A percentile compares a stretch with the other conserved stretches of the same genome.
These are phyloP conservation scores for Cheirogaleus medius DNA, from an alignment of 2,113 vertebrate species.

Conservation along the genomic window DNA sequence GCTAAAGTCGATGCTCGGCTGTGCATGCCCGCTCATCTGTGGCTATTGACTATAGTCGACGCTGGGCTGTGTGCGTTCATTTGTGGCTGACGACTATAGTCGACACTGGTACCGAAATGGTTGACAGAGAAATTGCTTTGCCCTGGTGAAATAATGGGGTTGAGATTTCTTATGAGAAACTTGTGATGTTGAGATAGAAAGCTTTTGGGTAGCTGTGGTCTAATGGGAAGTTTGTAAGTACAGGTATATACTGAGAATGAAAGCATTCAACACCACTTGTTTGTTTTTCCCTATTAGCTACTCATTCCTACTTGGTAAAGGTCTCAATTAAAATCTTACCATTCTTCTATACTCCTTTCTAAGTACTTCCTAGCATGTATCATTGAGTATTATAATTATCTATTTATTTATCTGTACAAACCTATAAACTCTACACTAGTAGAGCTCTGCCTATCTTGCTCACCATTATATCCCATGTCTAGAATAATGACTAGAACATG, in stretches of 20 bases:
- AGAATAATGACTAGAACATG: neutral
- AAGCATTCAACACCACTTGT: neutral
- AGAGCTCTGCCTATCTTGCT: neutral
- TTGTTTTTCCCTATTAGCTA: neutral
- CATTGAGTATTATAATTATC: neutral
- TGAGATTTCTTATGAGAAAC: neutral
- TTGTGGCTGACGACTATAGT: too few species aligned
- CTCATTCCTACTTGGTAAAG: neutral
- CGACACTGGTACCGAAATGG: too few species aligned
- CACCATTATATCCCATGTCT: neutral
- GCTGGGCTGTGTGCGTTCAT: too few species aligned
- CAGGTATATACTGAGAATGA: neutral
- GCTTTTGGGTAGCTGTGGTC: neutral
- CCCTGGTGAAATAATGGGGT: neutral
- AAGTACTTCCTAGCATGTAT: neutral
- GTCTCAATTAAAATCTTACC: neutral
- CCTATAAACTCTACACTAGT: neutral
- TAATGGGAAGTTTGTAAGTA: neutral
- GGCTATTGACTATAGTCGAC: too few species aligned
- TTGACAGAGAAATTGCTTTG: neutral
- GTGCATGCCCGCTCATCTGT: too few species aligned
- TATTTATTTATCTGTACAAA: neutral
- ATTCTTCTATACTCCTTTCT: neutral
- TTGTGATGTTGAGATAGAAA: neutral
- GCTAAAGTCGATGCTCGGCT: too few species aligned